Conservation (phyloP, 2,113 vertebrate species). For the Penelope pileata region DNA sequence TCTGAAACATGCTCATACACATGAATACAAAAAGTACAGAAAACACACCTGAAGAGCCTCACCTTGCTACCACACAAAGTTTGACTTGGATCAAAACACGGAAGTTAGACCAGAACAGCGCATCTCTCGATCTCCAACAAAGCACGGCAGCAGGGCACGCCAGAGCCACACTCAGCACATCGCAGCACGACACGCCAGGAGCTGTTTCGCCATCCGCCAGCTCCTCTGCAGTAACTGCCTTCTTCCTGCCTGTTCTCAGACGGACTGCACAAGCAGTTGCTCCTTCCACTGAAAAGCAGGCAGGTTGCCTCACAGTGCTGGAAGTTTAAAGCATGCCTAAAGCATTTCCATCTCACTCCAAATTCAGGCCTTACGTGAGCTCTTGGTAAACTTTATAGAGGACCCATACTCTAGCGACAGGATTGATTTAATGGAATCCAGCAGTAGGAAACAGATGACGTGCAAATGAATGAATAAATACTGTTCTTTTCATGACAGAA, state of each 20-base stretch:
- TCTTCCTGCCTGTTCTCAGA: fast-evolving
- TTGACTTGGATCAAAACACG: not conserved
- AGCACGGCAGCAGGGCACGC: not conserved
- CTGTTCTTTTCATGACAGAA: not conserved
- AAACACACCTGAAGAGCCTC: too few relatives aligned
- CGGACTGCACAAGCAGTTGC: fast-evolving
- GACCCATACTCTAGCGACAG: not conserved
- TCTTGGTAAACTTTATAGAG: not conserved
- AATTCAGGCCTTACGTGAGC: not conserved
- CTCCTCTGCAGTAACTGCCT: not conserved
- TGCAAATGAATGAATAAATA: not conserved
- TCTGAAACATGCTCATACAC: fast-evolving
- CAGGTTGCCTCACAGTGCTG: not conserved
- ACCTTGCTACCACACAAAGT: fast-evolving
- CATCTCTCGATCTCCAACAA: fast-evolving
- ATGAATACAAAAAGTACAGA: not conserved
- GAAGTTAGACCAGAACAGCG: fast-evolving
- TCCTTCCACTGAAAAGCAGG: not conserved
- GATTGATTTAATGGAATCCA: not conserved
- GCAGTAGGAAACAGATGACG: not conserved
- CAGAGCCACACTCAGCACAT: too few relatives aligned
- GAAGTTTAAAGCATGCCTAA: not conserved
- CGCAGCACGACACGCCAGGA: too few relatives aligned
- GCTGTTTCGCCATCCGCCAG: not conserved
- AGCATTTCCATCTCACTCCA: not conserved